Conservation (phyloP, 2,888 invertebrate species). For the Drosophila macrospina region DNA sequence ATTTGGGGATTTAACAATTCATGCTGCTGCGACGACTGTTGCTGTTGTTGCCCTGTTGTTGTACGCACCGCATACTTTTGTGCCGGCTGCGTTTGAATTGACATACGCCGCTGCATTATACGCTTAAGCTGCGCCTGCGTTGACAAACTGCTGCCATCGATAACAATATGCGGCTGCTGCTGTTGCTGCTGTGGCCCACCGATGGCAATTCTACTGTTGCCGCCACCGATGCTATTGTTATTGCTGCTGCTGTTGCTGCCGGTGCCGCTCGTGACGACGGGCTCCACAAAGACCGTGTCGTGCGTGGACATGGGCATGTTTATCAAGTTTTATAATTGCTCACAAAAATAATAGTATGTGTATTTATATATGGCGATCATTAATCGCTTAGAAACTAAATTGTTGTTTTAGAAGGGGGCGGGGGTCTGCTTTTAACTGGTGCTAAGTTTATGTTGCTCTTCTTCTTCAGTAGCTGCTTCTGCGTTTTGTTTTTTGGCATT, state of each 20-base stretch:
- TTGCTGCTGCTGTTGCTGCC: slow-evolving; percentile 27
- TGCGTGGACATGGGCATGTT: slow-evolving; percentile 74
- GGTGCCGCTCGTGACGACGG: slow-evolving; percentile 62
- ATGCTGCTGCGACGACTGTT: slow-evolving; percentile 72
- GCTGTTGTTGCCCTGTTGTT: slow-evolving; percentile 61
- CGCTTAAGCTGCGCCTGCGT: slow-evolving; percentile 74
- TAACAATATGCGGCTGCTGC: slow-evolving; percentile 66
- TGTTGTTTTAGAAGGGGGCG: slow-evolving; percentile 24
- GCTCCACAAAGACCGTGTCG: slow-evolving; percentile 74
- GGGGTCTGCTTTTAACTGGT: slow-evolving; percentile 47
- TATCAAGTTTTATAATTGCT: slow-evolving; percentile 23
- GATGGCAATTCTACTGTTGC: slow-evolving; percentile 30
- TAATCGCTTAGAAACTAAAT: slow-evolving; percentile 37
- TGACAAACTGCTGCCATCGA: slow-evolving; percentile 68
- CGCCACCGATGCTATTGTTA: slow-evolving; percentile 27
- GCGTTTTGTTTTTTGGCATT: slow-evolving; percentile 56
- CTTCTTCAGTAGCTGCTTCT: slow-evolving; percentile 49
- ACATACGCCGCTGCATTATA: slow-evolving; percentile 74
- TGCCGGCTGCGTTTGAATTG: slow-evolving; percentile 57
- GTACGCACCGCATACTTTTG: slow-evolving; percentile 71
- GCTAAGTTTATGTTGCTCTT: slow-evolving; percentile 58
- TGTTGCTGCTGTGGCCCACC: slow-evolving; percentile 49
- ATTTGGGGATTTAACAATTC: slow-evolving; percentile 84
- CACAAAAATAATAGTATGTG: slow-evolving; percentile 37
- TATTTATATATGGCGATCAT: slow-evolving; percentile 17